A percentile compares a stretch with the other conserved stretches of the same genome.
These are phyloP conservation scores for Nothocercus julius DNA, from an alignment of 2,113 vertebrate species.

Conservation along the genomic window DNA sequence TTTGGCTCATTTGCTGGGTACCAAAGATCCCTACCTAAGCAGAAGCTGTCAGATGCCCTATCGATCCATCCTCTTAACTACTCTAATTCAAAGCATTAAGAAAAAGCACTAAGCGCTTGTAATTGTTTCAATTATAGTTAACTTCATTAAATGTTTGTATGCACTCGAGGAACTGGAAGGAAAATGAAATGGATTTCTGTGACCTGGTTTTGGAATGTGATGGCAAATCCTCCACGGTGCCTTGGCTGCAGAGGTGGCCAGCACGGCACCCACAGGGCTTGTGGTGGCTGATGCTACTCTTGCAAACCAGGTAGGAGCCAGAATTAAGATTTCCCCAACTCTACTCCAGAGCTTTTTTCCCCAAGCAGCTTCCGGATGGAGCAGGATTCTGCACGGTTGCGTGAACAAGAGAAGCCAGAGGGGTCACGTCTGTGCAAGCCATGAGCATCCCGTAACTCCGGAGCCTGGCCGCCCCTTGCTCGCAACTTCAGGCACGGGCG, in stretches of 20 bases:
- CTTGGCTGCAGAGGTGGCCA: not conserved
- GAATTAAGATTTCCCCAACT: not conserved
- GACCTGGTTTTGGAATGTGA: not conserved
- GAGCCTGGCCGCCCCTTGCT: not conserved
- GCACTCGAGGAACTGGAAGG: not conserved
- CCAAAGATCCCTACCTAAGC: not conserved
- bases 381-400: not conserved
- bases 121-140: constrained; percentile 24
- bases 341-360: not conserved
- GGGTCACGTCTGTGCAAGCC: not conserved
- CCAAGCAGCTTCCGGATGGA: not conserved
- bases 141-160: not conserved
- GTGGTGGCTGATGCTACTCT: accelerated
- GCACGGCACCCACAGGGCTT: not conserved
- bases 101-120: not conserved
- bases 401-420: not conserved
- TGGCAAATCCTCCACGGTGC: not conserved
- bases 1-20: not conserved
- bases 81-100: constrained; percentile 32
- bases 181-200: not conserved
- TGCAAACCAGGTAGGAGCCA: not conserved
- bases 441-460: not conserved
- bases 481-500: accelerated
- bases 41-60: not conserved
- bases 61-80: constrained; percentile 14